These are phyloP conservation scores for Charanyca ferruginea DNA, from an alignment of 2,888 invertebrate genomes.

Conservation along the genomic window DNA sequence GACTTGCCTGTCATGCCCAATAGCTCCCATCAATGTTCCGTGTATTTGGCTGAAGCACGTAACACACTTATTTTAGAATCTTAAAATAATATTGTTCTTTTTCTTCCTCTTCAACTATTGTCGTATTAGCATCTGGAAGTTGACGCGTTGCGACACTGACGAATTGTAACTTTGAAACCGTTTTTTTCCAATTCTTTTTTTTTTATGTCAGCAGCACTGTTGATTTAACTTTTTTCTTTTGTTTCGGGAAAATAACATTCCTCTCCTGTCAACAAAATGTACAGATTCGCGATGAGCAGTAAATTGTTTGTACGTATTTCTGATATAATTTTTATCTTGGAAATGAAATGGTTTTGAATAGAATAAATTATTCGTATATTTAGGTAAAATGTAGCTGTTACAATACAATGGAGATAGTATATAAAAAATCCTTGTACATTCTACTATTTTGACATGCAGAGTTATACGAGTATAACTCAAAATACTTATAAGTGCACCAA, in stretches of 20 bases:
- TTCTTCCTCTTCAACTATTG: slow-evolving; percentile 56
- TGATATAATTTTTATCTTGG: background rate
- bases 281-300: background rate
- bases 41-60: slow-evolving; percentile 86
- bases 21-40: slow-evolving; percentile 87
- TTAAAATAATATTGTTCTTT: slow-evolving; percentile 73
- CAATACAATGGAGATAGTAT: no score
- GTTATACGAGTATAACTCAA: no score
- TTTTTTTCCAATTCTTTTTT: slow-evolving; percentile 40
- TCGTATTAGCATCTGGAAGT: slow-evolving; percentile 61
- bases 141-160: slow-evolving; percentile 65
- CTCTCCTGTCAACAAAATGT: background rate
- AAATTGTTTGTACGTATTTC: background rate
- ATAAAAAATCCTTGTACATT: no score
- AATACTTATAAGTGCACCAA: no score
- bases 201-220: slow-evolving; percentile 23
- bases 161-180: slow-evolving; percentile 58
- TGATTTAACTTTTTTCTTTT: slow-evolving; percentile 20
- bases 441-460: no score
- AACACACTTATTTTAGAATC: slow-evolving; percentile 84
- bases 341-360: background rate
- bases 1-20: slow-evolving; percentile 86
- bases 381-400: no score
- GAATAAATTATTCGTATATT: background rate
- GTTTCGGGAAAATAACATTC: slow-evolving; percentile 18